A percentile compares a stretch with the other conserved stretches of the same genome.
These are phyloP conservation scores for Andrena trimmerana DNA, from an alignment of 2,888 invertebrate species.

Conservation along the genomic window DNA sequence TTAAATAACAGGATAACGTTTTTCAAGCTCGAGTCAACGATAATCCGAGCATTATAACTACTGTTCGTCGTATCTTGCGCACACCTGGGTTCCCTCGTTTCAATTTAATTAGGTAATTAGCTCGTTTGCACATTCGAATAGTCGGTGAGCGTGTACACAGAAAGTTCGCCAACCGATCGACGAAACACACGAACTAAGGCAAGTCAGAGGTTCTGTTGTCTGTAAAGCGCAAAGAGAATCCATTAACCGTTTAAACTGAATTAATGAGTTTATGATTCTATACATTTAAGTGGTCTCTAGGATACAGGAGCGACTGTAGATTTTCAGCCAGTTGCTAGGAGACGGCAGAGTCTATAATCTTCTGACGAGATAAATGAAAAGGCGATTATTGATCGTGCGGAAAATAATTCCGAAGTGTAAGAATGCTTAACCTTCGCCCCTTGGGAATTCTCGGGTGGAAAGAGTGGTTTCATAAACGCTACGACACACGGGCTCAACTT, in stretches of 20 bases:
- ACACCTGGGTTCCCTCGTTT: slow-evolving; percentile 9
- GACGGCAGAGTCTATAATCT: background rate
- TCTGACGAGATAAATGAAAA: background rate
- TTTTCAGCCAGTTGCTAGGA: background rate
- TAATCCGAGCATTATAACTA: slow-evolving; percentile 46
- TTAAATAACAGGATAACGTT: slow-evolving; percentile 13
- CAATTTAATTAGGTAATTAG: slow-evolving; percentile 50
- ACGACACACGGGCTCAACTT: slow-evolving; percentile 26
- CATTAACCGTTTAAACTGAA: slow-evolving; percentile 36
- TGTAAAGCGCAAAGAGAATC: slow-evolving; percentile 26
- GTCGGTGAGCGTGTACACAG: background rate
- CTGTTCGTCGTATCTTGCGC: background rate
- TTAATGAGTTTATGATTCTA: slow-evolving; percentile 36
- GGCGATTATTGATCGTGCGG: slow-evolving; percentile 3
- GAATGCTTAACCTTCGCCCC: slow-evolving; percentile 19
- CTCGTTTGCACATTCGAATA: slow-evolving; percentile 39
- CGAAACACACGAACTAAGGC: background rate
- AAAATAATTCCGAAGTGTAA: background rate
- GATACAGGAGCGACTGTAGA: background rate
- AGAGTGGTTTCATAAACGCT: slow-evolving; percentile 33
- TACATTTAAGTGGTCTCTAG: background rate
- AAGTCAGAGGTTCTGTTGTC: slow-evolving; percentile 8
- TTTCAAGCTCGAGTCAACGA: slow-evolving; percentile 3
- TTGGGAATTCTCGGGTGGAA: slow-evolving; percentile 13
- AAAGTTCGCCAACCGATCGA: background rate